These are phyloP conservation scores for Eurytoma californica DNA, from an alignment of 2,888 invertebrate species.

Conservation along the genomic window DNA sequence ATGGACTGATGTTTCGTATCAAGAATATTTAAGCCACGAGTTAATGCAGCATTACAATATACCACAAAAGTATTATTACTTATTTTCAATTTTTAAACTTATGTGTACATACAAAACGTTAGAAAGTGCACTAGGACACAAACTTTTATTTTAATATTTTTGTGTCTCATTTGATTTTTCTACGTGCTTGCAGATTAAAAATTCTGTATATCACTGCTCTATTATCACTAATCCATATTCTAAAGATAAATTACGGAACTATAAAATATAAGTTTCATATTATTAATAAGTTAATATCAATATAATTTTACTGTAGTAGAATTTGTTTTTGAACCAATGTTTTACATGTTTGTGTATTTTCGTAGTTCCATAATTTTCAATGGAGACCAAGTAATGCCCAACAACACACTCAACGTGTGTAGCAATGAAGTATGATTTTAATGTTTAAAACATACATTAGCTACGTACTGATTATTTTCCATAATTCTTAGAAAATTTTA, in stretches of 20 bases:
- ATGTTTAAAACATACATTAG: too few relatives aligned
- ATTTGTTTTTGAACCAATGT: background rate
- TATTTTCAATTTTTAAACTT: too few relatives aligned
- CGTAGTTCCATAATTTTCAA: constrained; percentile 64
- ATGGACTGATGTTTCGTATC: too few relatives aligned
- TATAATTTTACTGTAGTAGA: background rate
- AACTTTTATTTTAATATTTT: constrained; percentile 38
- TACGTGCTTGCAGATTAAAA: constrained; percentile 72
- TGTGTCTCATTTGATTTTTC: constrained; percentile 67
- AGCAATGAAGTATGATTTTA: background rate
- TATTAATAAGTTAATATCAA: background rate
- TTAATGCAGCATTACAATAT: too few relatives aligned
- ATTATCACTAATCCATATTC: constrained; percentile 16
- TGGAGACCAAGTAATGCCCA: constrained; percentile 73
- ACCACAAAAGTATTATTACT: too few relatives aligned
- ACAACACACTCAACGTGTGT: constrained; percentile 52
- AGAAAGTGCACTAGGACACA: constrained; percentile 15
- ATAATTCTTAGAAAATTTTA: too few relatives aligned
- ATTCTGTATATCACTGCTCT: constrained; percentile 63
- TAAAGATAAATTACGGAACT: constrained; percentile 59
- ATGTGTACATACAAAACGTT: too few relatives aligned
- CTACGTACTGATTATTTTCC: too few relatives aligned
- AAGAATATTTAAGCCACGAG: too few relatives aligned
- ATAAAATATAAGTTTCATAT: constrained; percentile 19
- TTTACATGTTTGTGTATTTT: background rate